A percentile compares a stretch with the other conserved stretches of the same genome.
phyloP scores from a whole-genome alignment of 2,888 invertebrate genomes.

The Heliconius sara region DNA sequence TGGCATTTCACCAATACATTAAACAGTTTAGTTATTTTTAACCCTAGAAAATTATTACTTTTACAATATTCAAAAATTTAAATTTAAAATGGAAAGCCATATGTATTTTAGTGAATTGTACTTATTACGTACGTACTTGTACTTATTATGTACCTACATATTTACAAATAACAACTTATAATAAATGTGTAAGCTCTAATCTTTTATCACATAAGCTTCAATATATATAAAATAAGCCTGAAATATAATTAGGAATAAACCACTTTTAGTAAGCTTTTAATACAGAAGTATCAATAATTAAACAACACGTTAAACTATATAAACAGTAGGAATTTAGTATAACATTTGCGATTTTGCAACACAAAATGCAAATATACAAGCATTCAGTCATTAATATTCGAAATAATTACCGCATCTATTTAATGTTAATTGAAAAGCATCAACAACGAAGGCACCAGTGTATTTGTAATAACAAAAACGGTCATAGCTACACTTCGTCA shows the following conservation, averaged over 20 bases:
- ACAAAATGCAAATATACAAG: constrained; percentile 39
- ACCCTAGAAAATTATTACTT: no score
- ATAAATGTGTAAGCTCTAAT: no score
- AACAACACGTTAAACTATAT: neutral
- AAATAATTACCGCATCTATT: constrained; percentile 40
- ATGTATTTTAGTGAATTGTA: no score
- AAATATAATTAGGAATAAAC: neutral
- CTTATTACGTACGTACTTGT: no score
- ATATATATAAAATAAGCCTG: neutral
- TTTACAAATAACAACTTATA: no score
- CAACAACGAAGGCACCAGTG: constrained; percentile 36
- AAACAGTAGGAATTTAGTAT: constrained; percentile 1
- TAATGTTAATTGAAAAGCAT: constrained; percentile 44
- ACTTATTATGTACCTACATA: no score
- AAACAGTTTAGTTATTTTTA: no score
- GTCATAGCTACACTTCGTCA: constrained; percentile 41
- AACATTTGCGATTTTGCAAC: constrained; percentile 38
- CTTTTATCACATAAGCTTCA: neutral
- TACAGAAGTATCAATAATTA: neutral
- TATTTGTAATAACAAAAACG: constrained; percentile 48
- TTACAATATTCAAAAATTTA: no score
- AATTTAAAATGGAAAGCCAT: no score
- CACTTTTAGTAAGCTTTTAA: neutral
- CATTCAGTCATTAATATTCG: constrained; percentile 38
- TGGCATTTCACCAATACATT: no score